A percentile compares a stretch with the other conserved stretches of the same genome.
Evolutionary conservation across 64 coral and sea anemone species (phyloP).

Genomic region (Montipora foliosa): DNA sequence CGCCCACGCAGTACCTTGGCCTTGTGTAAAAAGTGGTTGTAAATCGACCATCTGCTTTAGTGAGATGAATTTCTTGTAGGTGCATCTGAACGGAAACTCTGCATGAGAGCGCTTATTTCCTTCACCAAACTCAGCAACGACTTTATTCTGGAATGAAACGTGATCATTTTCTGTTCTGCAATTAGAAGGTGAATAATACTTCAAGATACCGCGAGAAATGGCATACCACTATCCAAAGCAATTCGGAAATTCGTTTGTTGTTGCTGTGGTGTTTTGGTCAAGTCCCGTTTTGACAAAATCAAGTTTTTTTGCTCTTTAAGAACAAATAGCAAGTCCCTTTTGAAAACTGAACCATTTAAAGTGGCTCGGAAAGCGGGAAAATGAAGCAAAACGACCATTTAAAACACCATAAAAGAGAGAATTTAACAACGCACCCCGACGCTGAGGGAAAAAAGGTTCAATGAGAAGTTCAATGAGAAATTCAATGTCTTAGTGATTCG

Average conservation of each 20-base stretch:
- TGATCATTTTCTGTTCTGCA: background rate
- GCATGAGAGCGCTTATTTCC: background rate
- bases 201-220: background rate
- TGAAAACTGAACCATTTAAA: too few relatives aligned
- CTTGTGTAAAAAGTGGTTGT: slow-evolving; percentile 1
- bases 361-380: too few relatives aligned
- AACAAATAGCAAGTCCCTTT: too few relatives aligned
- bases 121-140: background rate
- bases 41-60: background rate
- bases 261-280: background rate
- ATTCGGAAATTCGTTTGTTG: background rate
- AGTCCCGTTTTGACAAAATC: too few relatives aligned
- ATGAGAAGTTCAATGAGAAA: too few relatives aligned
- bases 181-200: background rate
- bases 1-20: background rate
- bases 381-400: too few relatives aligned
- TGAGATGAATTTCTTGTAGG: background rate
- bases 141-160: slow-evolving; percentile 20
- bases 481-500: too few relatives aligned
- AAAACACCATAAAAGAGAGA: too few relatives aligned
- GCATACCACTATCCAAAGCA: background rate
- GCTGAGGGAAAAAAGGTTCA: too few relatives aligned
- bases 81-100: slow-evolving; percentile 28
- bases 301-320: too few relatives aligned
- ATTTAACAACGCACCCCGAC: too few relatives aligned